phyloP scores from a whole-genome alignment of 2,888 invertebrate species.

The Andrena hattorfiana region DNA sequence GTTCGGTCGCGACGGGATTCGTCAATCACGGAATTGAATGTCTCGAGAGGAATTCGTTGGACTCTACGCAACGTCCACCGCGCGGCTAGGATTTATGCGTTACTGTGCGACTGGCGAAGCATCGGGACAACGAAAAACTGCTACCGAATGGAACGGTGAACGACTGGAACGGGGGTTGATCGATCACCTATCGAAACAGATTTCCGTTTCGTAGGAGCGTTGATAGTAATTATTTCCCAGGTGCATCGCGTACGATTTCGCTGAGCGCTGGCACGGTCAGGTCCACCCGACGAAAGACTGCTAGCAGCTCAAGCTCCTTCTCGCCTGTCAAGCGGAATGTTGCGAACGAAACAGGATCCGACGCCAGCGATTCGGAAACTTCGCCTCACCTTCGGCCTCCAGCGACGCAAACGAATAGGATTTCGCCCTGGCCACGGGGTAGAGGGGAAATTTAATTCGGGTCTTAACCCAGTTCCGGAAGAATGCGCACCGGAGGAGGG shows the following conservation, averaged over 20 bases:
- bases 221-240: neutral
- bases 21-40: constrained; percentile 7
- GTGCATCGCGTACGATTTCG: neutral
- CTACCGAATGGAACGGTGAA: too few species aligned
- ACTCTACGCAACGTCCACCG: neutral
- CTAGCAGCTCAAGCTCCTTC: neutral
- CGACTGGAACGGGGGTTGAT: too few species aligned
- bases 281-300: neutral
- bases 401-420: constrained; percentile 33
- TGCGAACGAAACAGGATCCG: constrained; percentile 43
- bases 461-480: constrained; percentile 74
- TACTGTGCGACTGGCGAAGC: neutral
- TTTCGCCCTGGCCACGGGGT: constrained; percentile 25
- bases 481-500: constrained; percentile 55
- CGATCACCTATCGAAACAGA: too few species aligned
- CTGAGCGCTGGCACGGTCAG: neutral
- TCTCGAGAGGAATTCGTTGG: neutral
- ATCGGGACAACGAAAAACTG: constrained; percentile 19
- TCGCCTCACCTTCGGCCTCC: constrained; percentile 37
- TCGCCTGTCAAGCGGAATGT: constrained; percentile 3
- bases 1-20: neutral
- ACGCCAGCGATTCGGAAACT: constrained; percentile 54
- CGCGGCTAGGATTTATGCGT: constrained; percentile 16
- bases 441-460: constrained; percentile 67
- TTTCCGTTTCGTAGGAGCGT: too few species aligned